phyloP scores from a whole-genome alignment of 2,888 invertebrate species.

The Corythucha ciliata region DNA sequence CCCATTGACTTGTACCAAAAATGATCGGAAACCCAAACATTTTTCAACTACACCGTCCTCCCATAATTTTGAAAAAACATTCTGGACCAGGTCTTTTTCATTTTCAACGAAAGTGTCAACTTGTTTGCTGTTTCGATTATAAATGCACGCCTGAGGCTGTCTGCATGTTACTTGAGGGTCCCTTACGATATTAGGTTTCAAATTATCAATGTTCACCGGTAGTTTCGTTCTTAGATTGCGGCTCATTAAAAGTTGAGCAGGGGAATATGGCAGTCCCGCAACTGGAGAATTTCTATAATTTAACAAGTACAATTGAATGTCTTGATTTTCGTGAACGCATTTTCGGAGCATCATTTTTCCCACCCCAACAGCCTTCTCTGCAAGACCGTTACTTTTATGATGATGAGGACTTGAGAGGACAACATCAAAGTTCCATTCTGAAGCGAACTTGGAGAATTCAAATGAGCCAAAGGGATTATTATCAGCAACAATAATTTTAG shows the following conservation, averaged over 20 bases:
- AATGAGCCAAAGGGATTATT: constrained; percentile 32
- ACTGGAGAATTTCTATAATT: constrained; percentile 18
- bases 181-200: constrained; percentile 2
- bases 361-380: too few relatives aligned
- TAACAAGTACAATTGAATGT: constrained; percentile 2
- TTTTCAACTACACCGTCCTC: too few relatives aligned
- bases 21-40: too few relatives aligned
- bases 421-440: constrained; percentile 29
- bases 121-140: not conserved
- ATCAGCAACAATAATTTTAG: constrained; percentile 28
- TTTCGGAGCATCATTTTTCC: constrained; percentile 13
- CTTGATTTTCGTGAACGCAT: constrained; percentile 2
- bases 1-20: too few relatives aligned
- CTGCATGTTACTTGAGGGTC: too few relatives aligned
- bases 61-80: too few relatives aligned
- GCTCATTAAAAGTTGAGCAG: constrained; percentile 15
- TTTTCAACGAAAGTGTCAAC: not conserved
- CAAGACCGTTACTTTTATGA: constrained; percentile 26
- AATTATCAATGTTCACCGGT: constrained; percentile 1
- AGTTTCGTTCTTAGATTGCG: too few relatives aligned
- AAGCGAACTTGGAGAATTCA: constrained; percentile 30
- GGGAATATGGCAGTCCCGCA: constrained; percentile 14
- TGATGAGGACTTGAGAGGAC: constrained; percentile 30
- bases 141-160: not conserved
- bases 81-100: not conserved